phyloP scores from a whole-genome alignment of 2,113 vertebrate genomes.

The Heterotis niloticus region DNA sequence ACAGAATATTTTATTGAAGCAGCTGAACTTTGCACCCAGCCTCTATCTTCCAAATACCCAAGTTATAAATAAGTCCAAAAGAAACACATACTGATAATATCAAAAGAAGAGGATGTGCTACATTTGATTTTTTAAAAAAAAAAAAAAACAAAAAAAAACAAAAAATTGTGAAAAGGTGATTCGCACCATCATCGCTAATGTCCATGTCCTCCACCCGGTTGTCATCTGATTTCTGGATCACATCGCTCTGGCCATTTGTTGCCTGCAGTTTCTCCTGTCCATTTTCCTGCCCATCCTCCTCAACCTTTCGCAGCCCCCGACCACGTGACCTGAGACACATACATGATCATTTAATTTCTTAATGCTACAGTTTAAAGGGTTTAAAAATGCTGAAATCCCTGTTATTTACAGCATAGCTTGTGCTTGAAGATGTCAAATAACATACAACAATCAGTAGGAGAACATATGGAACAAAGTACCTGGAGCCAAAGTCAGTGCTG shows the following conservation, averaged over 20 bases:
- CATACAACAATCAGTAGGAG: background rate
- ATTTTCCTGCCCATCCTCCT: background rate
- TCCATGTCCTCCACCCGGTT: constrained; percentile 80
- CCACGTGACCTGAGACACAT: constrained; percentile 56
- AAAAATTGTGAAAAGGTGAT: background rate
- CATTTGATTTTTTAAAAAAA: background rate
- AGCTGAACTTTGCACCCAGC: no score
- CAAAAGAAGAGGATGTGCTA: no score
- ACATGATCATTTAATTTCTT: no score
- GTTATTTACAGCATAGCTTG: background rate
- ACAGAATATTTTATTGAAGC: no score
- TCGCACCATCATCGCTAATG: constrained; percentile 74
- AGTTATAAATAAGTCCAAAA: no score
- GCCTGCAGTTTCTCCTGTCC: background rate
- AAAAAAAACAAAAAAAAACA: background rate
- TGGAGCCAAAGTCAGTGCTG: constrained; percentile 77
- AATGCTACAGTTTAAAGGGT: no score
- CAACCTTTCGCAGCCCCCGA: constrained; percentile 51
- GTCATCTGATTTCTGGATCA: constrained; percentile 66
- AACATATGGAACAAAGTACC: constrained; percentile 41
- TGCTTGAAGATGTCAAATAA: no score
- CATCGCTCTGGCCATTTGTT: fast-evolving
- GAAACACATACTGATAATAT: no score
- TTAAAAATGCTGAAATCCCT: background rate
- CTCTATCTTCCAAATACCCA: no score